These are phyloP conservation scores for Prionchulus punctatus DNA, from an alignment of 2,888 invertebrate genomes.

Conservation along the genomic window DNA sequence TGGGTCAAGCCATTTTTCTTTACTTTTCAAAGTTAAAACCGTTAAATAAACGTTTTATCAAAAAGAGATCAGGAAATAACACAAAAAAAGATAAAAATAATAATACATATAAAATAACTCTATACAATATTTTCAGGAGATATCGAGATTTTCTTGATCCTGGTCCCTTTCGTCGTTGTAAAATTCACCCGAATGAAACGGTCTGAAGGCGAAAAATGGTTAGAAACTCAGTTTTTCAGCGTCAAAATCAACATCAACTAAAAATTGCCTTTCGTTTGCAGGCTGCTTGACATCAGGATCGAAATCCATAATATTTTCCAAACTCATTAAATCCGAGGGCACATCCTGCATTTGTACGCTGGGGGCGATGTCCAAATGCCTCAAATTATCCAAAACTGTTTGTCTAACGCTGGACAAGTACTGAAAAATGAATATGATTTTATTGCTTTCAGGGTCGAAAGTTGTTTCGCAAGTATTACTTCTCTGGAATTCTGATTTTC, in stretches of 20 bases:
- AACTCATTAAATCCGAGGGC: slow-evolving; percentile 56
- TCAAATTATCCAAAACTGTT: slow-evolving; percentile 76
- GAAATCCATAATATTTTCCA: neutral
- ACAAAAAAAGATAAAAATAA: too few species aligned
- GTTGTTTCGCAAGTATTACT: slow-evolving; percentile 21
- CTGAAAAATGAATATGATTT: slow-evolving; percentile 33
- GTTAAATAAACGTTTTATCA: too few species aligned
- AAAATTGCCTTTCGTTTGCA: neutral
- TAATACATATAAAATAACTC: neutral
- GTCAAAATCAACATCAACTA: neutral
- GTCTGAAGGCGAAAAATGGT: neutral
- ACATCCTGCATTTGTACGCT: slow-evolving; percentile 88
- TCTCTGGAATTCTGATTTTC: slow-evolving; percentile 86
- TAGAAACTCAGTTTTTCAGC: neutral
- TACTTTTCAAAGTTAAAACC: too few species aligned
- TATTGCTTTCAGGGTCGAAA: neutral
- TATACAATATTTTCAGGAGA: neutral
- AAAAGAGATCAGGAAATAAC: too few species aligned
- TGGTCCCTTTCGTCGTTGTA: slow-evolving; percentile 78
- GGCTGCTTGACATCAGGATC: neutral
- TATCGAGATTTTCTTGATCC: slow-evolving; percentile 43
- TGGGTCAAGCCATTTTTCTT: too few species aligned
- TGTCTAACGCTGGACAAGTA: slow-evolving; percentile 74
- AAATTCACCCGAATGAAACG: slow-evolving; percentile 45
- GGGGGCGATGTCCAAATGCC: slow-evolving; percentile 69